Conservation (phyloP, 2,113 vertebrate genomes). For the Jaculus jaculus region DNA sequence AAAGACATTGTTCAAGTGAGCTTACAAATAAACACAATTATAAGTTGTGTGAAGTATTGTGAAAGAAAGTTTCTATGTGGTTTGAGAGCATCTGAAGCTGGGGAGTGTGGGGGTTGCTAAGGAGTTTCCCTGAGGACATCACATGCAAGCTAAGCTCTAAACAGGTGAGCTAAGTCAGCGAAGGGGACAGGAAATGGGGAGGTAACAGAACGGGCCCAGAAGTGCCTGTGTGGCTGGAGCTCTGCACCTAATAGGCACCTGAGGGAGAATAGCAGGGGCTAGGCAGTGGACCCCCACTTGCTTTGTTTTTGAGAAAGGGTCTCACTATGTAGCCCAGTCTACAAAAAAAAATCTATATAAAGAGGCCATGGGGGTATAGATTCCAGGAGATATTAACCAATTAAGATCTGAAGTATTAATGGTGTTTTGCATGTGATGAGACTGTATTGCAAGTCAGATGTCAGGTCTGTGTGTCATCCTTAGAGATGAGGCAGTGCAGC, state of each 20-base stretch:
- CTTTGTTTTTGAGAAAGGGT: background rate
- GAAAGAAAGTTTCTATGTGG: slow-evolving; percentile 1
- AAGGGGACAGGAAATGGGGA: background rate
- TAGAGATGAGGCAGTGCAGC: background rate
- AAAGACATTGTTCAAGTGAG: slow-evolving; percentile 38
- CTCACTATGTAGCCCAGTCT: background rate
- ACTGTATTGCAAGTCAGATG: background rate
- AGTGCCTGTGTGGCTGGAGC: background rate
- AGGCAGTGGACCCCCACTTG: background rate
- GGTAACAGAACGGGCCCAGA: background rate
- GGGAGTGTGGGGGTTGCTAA: background rate
- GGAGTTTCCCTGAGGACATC: background rate
- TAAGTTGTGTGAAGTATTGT: background rate
- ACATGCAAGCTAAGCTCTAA: background rate
- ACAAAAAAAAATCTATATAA: background rate
- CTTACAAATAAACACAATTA: slow-evolving; percentile 49
- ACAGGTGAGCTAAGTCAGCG: background rate
- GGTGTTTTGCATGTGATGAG: background rate
- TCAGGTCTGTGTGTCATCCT: background rate
- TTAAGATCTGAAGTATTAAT: background rate
- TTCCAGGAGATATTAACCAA: slow-evolving; percentile 6
- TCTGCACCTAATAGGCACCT: background rate
- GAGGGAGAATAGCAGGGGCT: background rate
- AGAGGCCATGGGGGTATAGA: background rate
- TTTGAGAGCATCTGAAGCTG: slow-evolving; percentile 12